phyloP scores from a whole-genome alignment of 1,140 invertebrate species.

The Sycophila sp. region DNA sequence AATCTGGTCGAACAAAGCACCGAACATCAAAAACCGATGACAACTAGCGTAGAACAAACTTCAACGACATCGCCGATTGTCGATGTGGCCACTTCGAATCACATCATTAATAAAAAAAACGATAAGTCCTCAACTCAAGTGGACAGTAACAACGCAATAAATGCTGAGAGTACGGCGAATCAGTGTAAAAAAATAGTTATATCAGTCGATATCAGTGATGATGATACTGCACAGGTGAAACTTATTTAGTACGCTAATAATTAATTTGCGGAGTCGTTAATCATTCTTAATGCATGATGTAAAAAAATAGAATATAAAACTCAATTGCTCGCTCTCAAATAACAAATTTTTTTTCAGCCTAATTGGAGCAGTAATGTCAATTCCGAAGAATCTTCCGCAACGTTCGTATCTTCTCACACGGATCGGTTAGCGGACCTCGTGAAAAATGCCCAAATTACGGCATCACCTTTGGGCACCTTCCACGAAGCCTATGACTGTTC shows the following conservation, averaged over 20 bases:
- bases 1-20: not conserved
- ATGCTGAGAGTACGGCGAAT: not conserved
- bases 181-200: not conserved
- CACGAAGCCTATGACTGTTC: conserved; percentile 6
- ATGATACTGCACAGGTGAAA: conserved; percentile 7
- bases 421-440: conserved; percentile 23
- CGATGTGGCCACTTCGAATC: not conserved
- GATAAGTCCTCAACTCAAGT: too few species aligned
- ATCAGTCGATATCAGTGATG: not conserved
- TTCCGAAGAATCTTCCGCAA: not conserved
- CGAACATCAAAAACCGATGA: not conserved
- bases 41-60: not conserved
- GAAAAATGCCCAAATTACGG: conserved; percentile 23
- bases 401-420: not conserved
- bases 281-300: too few species aligned
- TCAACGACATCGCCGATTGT: not conserved
- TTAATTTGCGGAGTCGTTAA: not conserved
- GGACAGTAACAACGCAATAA: too few species aligned
- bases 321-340: too few species aligned
- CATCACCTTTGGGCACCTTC: conserved; percentile 4
- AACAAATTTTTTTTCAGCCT: not conserved
- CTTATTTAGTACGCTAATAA: not conserved
- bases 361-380: not conserved
- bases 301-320: too few species aligned
- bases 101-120: too few species aligned